phyloP scores from a whole-genome alignment of 2,888 invertebrate species.

The Dione vanillae region DNA sequence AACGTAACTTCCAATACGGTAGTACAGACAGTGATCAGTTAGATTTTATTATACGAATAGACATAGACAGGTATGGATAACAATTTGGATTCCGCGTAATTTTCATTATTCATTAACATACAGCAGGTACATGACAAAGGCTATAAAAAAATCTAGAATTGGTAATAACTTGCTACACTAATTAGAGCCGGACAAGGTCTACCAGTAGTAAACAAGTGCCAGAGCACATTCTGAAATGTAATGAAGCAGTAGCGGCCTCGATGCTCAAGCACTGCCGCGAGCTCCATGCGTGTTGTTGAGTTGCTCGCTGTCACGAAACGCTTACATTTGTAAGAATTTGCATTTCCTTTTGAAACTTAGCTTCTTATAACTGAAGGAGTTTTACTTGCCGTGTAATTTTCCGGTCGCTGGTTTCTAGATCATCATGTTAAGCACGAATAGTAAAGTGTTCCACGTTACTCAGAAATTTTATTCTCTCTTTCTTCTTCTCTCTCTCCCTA shows the following conservation, averaged over 20 bases:
- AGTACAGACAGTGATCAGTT: too few relatives aligned
- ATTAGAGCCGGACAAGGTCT: neutral
- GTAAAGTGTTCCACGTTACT: too few relatives aligned
- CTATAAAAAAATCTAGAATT: too few relatives aligned
- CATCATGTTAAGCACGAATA: neutral
- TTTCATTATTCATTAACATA: too few relatives aligned
- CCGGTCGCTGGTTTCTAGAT: neutral
- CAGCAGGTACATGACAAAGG: too few relatives aligned
- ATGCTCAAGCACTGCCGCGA: neutral
- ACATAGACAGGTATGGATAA: too few relatives aligned
- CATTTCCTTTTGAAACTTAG: constrained; percentile 1
- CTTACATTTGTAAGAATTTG: neutral
- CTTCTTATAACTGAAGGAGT: neutral
- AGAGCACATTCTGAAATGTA: neutral
- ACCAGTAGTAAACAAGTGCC: neutral
- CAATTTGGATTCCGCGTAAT: too few relatives aligned
- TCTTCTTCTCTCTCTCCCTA: neutral
- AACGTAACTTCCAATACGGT: too few relatives aligned
- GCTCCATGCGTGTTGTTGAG: neutral
- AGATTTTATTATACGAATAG: too few relatives aligned
- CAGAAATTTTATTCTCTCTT: neutral
- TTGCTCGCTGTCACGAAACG: neutral
- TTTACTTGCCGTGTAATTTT: too few relatives aligned
- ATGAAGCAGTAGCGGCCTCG: neutral
- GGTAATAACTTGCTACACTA: neutral